phyloP scores from a whole-genome alignment of 1,140 invertebrate genomes.

The Neodiprion lecontei region DNA sequence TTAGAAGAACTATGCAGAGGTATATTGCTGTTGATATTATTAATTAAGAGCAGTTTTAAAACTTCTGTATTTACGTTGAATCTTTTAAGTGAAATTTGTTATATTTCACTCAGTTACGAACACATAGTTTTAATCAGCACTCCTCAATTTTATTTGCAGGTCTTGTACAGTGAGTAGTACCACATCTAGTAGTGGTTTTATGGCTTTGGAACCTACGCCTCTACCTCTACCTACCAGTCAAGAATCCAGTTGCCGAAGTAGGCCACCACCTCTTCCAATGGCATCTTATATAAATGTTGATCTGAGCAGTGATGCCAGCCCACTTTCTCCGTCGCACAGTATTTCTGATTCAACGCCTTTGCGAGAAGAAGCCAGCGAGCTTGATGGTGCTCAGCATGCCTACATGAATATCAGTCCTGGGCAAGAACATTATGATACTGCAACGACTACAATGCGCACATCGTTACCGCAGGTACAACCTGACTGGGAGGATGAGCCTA shows the following conservation, averaged over 20 bases:
- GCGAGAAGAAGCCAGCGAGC: slow-evolving; percentile 38
- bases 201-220: slow-evolving; percentile 36
- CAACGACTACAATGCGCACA: slow-evolving; percentile 30
- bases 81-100: too few relatives aligned
- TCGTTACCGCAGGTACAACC: slow-evolving; percentile 37
- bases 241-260: slow-evolving; percentile 28
- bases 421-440: slow-evolving; percentile 38
- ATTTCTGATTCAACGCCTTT: slow-evolving; percentile 30
- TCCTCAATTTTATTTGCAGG: slow-evolving; percentile 33
- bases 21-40: slow-evolving; percentile 23
- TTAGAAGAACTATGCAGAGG: slow-evolving; percentile 51
- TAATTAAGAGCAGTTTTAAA: slow-evolving; percentile 14
- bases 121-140: not conserved
- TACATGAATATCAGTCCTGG: slow-evolving; percentile 73
- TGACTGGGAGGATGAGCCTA: slow-evolving; percentile 51
- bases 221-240: slow-evolving; percentile 27
- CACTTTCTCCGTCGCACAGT: slow-evolving; percentile 49
- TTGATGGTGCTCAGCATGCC: slow-evolving; percentile 50
- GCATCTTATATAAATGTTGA: slow-evolving; percentile 57
- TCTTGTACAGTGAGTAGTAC: slow-evolving; percentile 49
- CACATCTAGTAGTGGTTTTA: slow-evolving; percentile 43
- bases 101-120: too few relatives aligned
- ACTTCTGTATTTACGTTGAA: too few relatives aligned
- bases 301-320: slow-evolving; percentile 44
- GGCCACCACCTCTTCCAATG: slow-evolving; percentile 29